These are phyloP conservation scores for Lithophane semibrunnea DNA, from an alignment of 2,888 invertebrate genomes.

Conservation along the genomic window DNA sequence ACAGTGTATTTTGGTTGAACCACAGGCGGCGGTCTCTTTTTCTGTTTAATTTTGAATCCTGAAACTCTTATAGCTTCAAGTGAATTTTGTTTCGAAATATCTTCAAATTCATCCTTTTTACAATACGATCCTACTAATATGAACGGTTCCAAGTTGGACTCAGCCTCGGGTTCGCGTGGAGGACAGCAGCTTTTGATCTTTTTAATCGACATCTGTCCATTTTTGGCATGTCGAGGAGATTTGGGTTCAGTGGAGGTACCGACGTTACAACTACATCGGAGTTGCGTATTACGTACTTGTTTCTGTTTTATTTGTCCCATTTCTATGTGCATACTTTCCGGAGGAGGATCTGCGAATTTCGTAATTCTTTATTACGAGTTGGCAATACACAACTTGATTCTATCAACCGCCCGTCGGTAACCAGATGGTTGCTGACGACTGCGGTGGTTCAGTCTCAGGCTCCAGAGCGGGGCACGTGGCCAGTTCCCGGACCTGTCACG, in stretches of 20 bases:
- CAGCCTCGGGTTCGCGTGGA: slow-evolving; percentile 22
- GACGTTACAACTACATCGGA: slow-evolving; percentile 10
- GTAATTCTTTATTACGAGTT: neutral
- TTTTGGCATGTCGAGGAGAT: neutral
- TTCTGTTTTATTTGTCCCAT: slow-evolving; percentile 21
- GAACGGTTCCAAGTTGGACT: slow-evolving; percentile 15
- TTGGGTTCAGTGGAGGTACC: slow-evolving; percentile 45
- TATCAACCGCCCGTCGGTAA: neutral
- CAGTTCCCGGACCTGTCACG: neutral
- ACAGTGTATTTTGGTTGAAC: neutral
- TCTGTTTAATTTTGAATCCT: slow-evolving; percentile 72
- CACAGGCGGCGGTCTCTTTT: slow-evolving; percentile 48
- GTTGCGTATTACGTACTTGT: slow-evolving; percentile 27
- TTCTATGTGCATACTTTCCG: slow-evolving; percentile 5
- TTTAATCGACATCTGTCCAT: slow-evolving; percentile 53
- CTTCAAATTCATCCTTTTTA: neutral
- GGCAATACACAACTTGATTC: neutral
- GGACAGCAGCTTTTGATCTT: slow-evolving; percentile 69
- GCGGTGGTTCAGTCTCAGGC: neutral
- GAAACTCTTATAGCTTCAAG: slow-evolving; percentile 76
- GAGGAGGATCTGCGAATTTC: neutral
- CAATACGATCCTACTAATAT: neutral
- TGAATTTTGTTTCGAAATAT: slow-evolving; percentile 69
- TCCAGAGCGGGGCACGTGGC: neutral
- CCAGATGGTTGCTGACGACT: neutral